phyloP scores from a whole-genome alignment of 2,113 vertebrate genomes.

The Corythoichthys haematopterus region DNA sequence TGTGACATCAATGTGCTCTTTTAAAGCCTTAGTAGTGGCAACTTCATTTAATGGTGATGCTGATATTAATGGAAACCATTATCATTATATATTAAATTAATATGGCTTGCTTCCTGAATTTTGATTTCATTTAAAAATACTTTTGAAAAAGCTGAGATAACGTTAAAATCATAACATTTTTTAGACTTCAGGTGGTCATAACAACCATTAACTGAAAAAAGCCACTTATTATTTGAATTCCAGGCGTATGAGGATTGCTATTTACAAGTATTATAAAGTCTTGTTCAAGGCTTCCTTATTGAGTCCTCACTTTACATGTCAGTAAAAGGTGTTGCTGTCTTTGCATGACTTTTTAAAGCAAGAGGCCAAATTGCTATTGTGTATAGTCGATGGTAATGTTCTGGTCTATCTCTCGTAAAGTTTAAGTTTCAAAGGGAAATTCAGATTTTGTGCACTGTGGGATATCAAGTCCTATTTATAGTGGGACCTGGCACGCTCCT shows the following conservation, averaged over 20 bases:
- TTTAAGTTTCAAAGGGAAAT: slow-evolving; percentile 35
- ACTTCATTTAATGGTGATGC: not conserved
- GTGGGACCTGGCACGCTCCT: slow-evolving; percentile 23
- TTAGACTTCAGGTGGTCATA: not conserved
- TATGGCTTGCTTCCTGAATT: not conserved
- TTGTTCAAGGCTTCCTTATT: not conserved
- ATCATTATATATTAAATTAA: not conserved
- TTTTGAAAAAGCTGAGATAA: not conserved
- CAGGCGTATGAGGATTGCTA: too few relatives aligned
- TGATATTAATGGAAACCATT: not conserved
- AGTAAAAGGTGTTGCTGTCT: not conserved
- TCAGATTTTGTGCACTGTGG: slow-evolving; percentile 13
- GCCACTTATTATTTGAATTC: too few relatives aligned
- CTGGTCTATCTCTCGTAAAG: not conserved
- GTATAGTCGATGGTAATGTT: slow-evolving; percentile 1
- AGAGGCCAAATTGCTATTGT: not conserved
- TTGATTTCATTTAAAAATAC: not conserved
- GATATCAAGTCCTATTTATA: slow-evolving; percentile 49
- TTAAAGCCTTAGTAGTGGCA: not conserved
- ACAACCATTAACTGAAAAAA: too few relatives aligned
- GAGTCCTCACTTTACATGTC: not conserved
- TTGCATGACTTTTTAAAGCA: not conserved
- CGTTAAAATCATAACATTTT: not conserved
- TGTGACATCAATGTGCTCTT: not conserved
- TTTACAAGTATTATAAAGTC: not conserved